These are phyloP conservation scores for western clawed frog (Xenopus tropicalis) DNA, from an alignment of 2,113 vertebrate genomes.

Conservation along the genomic window DNA sequence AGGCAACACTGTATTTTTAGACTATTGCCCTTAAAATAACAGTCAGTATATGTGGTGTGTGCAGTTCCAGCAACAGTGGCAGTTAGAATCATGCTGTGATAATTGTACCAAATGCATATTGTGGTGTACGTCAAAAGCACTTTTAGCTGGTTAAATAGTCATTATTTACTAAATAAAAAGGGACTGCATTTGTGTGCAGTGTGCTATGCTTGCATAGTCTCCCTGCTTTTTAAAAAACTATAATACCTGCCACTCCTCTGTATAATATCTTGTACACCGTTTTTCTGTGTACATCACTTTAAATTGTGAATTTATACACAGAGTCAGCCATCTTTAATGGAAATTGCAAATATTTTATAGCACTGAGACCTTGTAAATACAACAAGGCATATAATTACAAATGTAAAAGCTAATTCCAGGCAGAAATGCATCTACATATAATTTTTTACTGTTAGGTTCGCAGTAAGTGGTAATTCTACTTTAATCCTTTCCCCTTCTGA, in stretches of 20 bases:
- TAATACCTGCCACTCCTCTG: background rate
- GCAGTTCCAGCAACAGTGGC: constrained; percentile 20
- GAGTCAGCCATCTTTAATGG: background rate
- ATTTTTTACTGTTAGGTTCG: constrained; percentile 38
- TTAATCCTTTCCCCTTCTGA: constrained; percentile 42
- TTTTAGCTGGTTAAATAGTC: constrained; percentile 37
- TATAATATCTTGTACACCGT: too few relatives aligned
- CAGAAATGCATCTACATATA: constrained; percentile 39
- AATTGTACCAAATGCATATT: constrained; percentile 37
- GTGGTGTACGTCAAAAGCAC: constrained; percentile 28
- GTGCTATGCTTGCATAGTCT: too few relatives aligned
- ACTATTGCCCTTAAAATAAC: constrained; percentile 34
- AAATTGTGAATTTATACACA: background rate
- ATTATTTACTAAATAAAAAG: constrained; percentile 34
- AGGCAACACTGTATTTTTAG: background rate
- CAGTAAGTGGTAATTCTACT: constrained; percentile 39
- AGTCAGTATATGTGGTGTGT: constrained; percentile 32
- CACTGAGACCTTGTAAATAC: constrained; percentile 27
- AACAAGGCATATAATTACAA: constrained; percentile 24
- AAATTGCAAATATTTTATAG: constrained; percentile 11
- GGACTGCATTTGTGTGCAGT: constrained; percentile 8
- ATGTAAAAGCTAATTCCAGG: constrained; percentile 26
- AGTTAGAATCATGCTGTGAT: constrained; percentile 37
- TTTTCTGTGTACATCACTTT: too few relatives aligned
- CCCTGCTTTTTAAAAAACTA: constrained; percentile 35